Base-by-base conservation (phyloP, 2,888 invertebrate species). In the Zootermopsis nevadensis region DNA sequence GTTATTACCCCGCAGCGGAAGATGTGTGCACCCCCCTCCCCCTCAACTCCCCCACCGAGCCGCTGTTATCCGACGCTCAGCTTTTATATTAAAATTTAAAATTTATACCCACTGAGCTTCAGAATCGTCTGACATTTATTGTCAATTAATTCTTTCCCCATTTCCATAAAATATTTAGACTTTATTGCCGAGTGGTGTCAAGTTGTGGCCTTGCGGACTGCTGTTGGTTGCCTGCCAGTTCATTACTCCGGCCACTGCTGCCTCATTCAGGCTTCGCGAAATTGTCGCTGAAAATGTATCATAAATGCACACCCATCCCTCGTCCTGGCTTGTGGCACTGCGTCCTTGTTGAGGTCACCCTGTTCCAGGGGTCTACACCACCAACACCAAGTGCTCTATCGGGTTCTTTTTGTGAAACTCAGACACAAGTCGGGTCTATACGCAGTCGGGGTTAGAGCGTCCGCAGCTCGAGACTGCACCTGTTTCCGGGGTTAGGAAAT, bases 61-160 rank as follows among this genome's bases (percentile, higher is more conserved):
- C 67, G 60, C 60, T 27, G 3, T 27, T 10, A 67, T 67, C 30
- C 69, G 33, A 33, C 4, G 31, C 69, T 33, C 22, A 31, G 33
- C 69, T 69, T 69, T 69, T 69, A 69, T 69, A 69, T 69, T 69
- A 69, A 69, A 69, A 69, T 69, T 33, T 30, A 19, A 33, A 69
- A 69, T 69, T 69, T 69, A 69, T 69, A 69, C 33, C 33, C 69
- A 69, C 33, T 15, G 8, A 22, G 69, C 69, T 31, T 33, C 69
- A 33, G 31, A 69, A 31, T 33, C 33, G 69, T 19, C 27, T 69
- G 69, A 69, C 69, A 30, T 69, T 69, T 69, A 69, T 31, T 69
- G 69, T 69, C 69, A 69, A 31, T 69, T 69, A 69, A 69, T 69
- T 69, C 33, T 15, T 69, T 33, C 69, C 27, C 0, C 10, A 3